phyloP scores from a whole-genome alignment of 2,113 vertebrate species.

The Cephalopterus ornatus region DNA sequence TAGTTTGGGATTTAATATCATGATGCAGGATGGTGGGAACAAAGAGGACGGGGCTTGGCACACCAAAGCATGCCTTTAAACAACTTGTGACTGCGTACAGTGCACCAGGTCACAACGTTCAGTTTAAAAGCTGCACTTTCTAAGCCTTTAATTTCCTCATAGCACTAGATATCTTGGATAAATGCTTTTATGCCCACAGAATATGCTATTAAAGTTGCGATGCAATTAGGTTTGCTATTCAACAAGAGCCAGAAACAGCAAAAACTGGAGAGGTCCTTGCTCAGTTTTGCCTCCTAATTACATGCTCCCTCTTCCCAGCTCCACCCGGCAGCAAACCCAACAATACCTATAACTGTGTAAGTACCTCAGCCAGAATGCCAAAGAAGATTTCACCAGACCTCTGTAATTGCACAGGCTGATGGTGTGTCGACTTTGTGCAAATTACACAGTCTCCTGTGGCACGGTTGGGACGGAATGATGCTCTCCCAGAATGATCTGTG shows the following conservation, averaged over 20 bases:
- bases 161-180: neutral
- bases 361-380: neutral
- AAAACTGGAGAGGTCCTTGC: neutral
- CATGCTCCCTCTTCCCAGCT: neutral
- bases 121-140: neutral
- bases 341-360: neutral
- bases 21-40: neutral
- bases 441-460: neutral
- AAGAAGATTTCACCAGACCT: neutral
- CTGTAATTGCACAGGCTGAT: neutral
- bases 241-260: neutral
- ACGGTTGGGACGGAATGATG: neutral
- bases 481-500: neutral
- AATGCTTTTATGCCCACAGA: neutral
- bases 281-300: slow-evolving; percentile 32
- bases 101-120: neutral
- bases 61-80: neutral
- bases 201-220: slow-evolving; percentile 7
- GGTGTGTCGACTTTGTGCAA: neutral
- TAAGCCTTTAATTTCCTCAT: slow-evolving; percentile 44
- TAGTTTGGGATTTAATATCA: neutral
- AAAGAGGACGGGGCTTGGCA: rapidly evolving
- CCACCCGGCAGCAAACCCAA: neutral
- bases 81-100: neutral
- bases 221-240: slow-evolving; percentile 10